phyloP scores from a whole-genome alignment of 2,113 vertebrate species.

The Bos indicus region DNA sequence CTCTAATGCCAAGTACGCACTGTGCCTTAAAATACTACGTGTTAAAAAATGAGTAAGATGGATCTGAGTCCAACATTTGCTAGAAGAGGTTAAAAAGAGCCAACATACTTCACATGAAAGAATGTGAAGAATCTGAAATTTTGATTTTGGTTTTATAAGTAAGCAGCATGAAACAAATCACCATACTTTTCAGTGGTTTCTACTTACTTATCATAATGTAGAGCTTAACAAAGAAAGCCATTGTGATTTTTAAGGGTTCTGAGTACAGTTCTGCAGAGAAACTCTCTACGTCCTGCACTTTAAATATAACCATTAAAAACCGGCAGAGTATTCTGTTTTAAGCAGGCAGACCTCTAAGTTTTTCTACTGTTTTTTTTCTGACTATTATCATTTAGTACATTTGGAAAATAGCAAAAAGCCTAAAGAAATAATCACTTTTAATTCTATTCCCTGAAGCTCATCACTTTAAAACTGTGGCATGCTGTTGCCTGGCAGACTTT shows the following conservation, averaged over 20 bases:
- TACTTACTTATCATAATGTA: neutral
- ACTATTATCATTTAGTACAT: neutral
- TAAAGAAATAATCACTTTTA: neutral
- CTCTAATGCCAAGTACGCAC: rapidly evolving
- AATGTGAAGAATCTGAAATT: neutral
- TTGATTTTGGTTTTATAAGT: neutral
- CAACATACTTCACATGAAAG: neutral
- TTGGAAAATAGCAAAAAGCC: neutral
- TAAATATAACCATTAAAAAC: neutral
- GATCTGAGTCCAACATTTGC: neutral
- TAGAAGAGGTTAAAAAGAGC: neutral
- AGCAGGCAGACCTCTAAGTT: neutral
- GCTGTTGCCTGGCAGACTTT: neutral
- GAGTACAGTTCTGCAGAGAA: neutral
- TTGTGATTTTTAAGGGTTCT: neutral
- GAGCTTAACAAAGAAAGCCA: neutral
- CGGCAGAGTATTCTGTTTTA: neutral
- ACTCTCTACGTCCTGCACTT: neutral
- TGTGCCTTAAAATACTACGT: rapidly evolving
- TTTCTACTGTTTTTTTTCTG: neutral
- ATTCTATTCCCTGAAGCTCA: neutral
- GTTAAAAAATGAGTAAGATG: neutral
- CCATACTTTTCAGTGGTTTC: neutral
- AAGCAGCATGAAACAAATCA: neutral
- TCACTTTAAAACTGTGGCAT: neutral